These are phyloP conservation scores for Gisinianus flammeolus DNA, from an alignment of 2,888 invertebrate genomes.

Conservation along the genomic window DNA sequence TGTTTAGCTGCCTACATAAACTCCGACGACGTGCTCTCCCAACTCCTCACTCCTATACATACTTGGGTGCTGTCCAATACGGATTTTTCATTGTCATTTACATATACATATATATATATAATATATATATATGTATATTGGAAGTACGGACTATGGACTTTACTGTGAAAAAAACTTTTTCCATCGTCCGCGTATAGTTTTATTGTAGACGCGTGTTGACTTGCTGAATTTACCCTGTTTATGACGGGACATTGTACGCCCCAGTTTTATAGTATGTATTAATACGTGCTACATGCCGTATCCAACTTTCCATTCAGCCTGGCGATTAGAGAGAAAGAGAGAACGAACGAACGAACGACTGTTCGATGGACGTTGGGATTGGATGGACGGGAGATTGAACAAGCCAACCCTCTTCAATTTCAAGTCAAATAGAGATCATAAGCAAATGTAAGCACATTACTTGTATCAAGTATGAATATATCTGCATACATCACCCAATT, in stretches of 20 bases:
- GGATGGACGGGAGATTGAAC: conserved; percentile 24
- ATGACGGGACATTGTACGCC: background rate
- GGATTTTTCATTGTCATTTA: background rate
- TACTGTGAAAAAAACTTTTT: background rate
- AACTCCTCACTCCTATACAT: no score
- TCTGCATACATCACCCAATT: conserved; percentile 21
- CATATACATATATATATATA: background rate
- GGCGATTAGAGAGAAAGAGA: background rate
- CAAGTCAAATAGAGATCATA: background rate
- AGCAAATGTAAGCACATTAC: conserved; percentile 7
- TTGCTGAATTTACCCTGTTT: conserved; percentile 22
- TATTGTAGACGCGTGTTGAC: conserved; percentile 38
- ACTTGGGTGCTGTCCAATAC: conserved; percentile 13
- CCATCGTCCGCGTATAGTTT: background rate
- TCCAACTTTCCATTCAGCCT: background rate
- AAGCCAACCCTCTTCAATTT: conserved; percentile 25
- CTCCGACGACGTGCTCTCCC: conserved; percentile 11
- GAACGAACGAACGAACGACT: background rate
- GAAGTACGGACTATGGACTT: background rate
- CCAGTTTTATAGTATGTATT: background rate
- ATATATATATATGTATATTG: background rate
- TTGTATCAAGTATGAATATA: conserved; percentile 25
- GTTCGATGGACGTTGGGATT: conserved; percentile 38
- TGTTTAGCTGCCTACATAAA: conserved; percentile 21
- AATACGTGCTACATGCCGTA: background rate